Conservation (phyloP, 2,113 vertebrate genomes). For the Scolopax mira region DNA sequence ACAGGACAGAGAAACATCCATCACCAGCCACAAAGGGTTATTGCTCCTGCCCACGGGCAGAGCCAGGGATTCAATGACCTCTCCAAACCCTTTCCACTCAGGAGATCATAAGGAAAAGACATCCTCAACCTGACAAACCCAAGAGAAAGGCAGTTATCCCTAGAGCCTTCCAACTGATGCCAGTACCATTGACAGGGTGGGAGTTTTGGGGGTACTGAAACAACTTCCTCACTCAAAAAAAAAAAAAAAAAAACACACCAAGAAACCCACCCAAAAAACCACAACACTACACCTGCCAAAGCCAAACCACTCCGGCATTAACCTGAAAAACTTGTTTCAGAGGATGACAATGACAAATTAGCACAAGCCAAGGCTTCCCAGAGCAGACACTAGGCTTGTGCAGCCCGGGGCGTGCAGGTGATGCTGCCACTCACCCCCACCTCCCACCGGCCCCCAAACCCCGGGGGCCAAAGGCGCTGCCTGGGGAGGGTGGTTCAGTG, state of each 20-base stretch:
- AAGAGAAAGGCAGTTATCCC: rapidly evolving
- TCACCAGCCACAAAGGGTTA: neutral
- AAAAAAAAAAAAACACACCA: too few relatives aligned
- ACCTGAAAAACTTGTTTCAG: slow-evolving; percentile 30
- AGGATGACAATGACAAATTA: neutral
- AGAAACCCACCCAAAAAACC: neutral
- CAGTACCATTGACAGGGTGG: rapidly evolving
- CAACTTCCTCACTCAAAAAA: neutral
- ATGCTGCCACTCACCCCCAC: neutral
- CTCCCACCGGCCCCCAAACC: neutral
- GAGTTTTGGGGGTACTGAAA: neutral
- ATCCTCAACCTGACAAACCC: neutral
- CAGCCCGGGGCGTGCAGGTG: neutral
- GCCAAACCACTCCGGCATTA: neutral
- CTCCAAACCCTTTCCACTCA: neutral
- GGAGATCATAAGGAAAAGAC: neutral
- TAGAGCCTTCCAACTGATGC: rapidly evolving
- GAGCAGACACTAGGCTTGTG: rapidly evolving
- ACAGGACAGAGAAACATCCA: slow-evolving; percentile 12
- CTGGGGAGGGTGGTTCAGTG: neutral
- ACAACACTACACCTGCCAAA: neutral
- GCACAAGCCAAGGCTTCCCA: neutral
- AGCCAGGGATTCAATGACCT: neutral
- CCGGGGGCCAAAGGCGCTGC: rapidly evolving
- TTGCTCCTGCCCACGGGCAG: neutral